Evolutionary conservation across 2,888 invertebrate genomes (phyloP).

Genomic region (Eledona agricola): DNA sequence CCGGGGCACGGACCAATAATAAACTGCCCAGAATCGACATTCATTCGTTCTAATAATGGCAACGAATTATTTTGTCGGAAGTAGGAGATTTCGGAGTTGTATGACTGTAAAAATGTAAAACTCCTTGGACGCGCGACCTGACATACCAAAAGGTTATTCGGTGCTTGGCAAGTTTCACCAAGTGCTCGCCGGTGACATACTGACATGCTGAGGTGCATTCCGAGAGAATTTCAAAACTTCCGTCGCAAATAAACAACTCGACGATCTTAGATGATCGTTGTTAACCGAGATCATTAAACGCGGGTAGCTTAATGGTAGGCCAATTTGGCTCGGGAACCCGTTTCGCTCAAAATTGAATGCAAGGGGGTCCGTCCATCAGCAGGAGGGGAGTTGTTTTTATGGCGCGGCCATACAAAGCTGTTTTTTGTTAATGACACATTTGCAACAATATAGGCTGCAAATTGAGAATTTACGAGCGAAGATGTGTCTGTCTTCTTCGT

Average conservation of each 20-base stretch:
- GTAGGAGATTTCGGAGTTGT: too few species aligned
- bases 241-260: neutral
- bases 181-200: constrained; percentile 15
- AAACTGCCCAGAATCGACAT: constrained; percentile 8
- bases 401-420: neutral
- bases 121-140: too few species aligned
- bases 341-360: constrained; percentile 4
- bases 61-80: constrained; percentile 2
- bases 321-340: constrained; percentile 1
- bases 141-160: constrained; percentile 29
- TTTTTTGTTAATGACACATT: too few species aligned
- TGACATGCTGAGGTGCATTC: constrained; percentile 10
- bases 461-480: too few species aligned
- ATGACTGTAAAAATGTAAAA: too few species aligned
- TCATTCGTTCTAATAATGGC: constrained; percentile 2
- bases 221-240: too few species aligned
- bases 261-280: neutral
- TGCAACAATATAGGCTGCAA: too few species aligned
- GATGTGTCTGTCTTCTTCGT: too few species aligned
- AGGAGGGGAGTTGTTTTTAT: constrained; percentile 3
- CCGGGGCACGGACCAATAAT: constrained; percentile 10
- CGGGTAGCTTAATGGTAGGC: constrained; percentile 1
- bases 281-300: constrained; percentile 6
- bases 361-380: neutral
- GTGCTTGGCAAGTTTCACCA: constrained; percentile 28